Evolutionary conservation across 2,113 vertebrate genomes (phyloP), one percentile per base, ranked within the genome.

Genomic region (Cyphomyrus plagiostoma): DNA sequence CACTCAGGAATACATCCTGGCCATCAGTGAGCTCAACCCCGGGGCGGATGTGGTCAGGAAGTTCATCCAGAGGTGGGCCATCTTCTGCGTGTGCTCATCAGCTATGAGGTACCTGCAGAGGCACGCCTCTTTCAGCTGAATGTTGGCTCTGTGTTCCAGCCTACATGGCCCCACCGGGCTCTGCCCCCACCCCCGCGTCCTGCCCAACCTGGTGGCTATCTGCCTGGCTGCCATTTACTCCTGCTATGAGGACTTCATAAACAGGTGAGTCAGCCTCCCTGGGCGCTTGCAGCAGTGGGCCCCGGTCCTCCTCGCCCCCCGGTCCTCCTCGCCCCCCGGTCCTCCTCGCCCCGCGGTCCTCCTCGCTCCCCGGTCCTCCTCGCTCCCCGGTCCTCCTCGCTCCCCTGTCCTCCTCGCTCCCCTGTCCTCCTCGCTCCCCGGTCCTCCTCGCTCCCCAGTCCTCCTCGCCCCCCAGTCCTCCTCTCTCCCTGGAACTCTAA

Each of bases 1-100:
- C 94, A 99, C 98, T 95, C 98, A 99, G 96, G 98, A 99, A 97
- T 99, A 99, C 93, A 98, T 99, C 94, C 96, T 99, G 91, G 98
- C 98, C 92, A 95, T 99, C 93, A 99, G 99, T 9, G 98, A 99
- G 93, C 96, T 99, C 85, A 99, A 99, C 2, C 98, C 97, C 1
- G 98, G 98, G 88, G 98, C 98, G 98, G 98, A 99, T 90, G 98
- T 99, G 86, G 98, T 99, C 90, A 99, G 99, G 95, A 99, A 98
- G 93, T 99, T 99, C 89, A 97, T 99, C 92, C 98, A 99, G 94
- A 99, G 98, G 98, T 99, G 13, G 11, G 42, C 26, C 10, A 3
- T 13, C 10, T 30, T 15, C 62, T 13, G 10, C 1, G 62, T 1
- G 1, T 13, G n/a, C 23, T 66, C n/a, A 10, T 13, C 17, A 5